Percentiles rank a stretch among this genome's conserved stretches.
Conservation (phyloP, 92 coral and sea anemone species). For the Anthopleura xanthogrammica region DNA sequence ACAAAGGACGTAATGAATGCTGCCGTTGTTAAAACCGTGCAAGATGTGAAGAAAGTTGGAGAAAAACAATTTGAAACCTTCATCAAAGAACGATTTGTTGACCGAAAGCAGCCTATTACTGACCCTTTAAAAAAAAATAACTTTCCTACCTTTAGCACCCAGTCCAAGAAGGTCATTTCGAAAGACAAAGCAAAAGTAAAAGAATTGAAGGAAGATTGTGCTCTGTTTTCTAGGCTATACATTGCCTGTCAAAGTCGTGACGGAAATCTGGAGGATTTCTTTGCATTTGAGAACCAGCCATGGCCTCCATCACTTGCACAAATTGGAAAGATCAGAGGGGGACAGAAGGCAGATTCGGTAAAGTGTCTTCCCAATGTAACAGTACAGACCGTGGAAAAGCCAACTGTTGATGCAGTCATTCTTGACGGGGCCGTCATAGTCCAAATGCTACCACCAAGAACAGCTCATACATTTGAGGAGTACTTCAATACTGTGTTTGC, state of each 20-base stretch:
- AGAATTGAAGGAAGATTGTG: slow-evolving; percentile 22
- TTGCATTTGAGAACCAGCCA: slow-evolving; percentile 38
- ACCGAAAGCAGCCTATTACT: no score
- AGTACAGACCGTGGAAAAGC: slow-evolving; percentile 12
- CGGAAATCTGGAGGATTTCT: slow-evolving; percentile 36
- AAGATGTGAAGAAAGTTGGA: slow-evolving; percentile 23
- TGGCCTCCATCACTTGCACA: slow-evolving; percentile 38
- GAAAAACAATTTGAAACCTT: slow-evolving; percentile 18
- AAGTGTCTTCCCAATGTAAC: slow-evolving; percentile 26
- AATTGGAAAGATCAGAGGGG: slow-evolving; percentile 29
- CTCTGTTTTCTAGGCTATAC: no score
- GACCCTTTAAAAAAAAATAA: slow-evolving; percentile 11
- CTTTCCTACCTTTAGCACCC: slow-evolving; percentile 22
- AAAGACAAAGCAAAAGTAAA: slow-evolving; percentile 34
- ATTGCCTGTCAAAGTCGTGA: slow-evolving; percentile 35
- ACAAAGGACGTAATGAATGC: slow-evolving; percentile 51
- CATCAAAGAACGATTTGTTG: slow-evolving; percentile 24
- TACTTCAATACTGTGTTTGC: slow-evolving; percentile 65
- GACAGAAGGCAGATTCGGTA: slow-evolving; percentile 45
- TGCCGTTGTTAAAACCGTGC: slow-evolving; percentile 17
- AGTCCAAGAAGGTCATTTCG: slow-evolving; percentile 22
- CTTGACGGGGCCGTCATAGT: slow-evolving; percentile 70
- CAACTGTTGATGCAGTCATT: slow-evolving; percentile 47
- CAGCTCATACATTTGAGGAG: slow-evolving; percentile 60
- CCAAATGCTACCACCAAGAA: no score